These are phyloP conservation scores for Ascaphus truei DNA, from an alignment of 2,113 vertebrate species.

Conservation along the genomic window DNA sequence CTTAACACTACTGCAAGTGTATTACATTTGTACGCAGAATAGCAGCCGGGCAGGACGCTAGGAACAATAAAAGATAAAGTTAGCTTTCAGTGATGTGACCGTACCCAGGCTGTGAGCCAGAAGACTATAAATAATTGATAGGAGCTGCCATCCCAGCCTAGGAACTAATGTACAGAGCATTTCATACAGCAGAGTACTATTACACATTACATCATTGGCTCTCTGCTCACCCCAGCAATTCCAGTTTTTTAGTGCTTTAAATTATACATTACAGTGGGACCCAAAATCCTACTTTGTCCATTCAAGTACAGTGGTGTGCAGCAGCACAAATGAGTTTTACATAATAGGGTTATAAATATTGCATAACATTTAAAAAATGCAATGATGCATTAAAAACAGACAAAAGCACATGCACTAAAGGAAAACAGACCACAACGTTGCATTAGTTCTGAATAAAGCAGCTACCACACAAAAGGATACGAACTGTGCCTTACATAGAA, in stretches of 20 bases:
- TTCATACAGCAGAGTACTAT: conserved; percentile 40
- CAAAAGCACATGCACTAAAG: too few species aligned
- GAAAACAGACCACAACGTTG: too few species aligned
- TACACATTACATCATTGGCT: conserved; percentile 52
- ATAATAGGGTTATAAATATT: conserved; percentile 39
- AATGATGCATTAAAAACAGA: too few species aligned
- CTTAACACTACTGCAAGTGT: conserved; percentile 14
- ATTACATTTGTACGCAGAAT: conserved; percentile 35
- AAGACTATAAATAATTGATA: conserved; percentile 61
- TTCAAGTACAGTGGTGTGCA: conserved; percentile 37
- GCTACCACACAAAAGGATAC: too few species aligned
- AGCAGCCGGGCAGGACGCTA: conserved; percentile 51
- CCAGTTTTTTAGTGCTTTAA: conserved; percentile 50
- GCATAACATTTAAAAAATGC: conserved; percentile 24
- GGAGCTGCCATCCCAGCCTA: conserved; percentile 48
- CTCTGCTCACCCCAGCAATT: conserved; percentile 31
- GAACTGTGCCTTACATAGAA: too few species aligned
- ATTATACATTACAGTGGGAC: conserved; percentile 46
- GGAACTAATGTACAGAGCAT: conserved; percentile 47
- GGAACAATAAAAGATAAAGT: conserved; percentile 55
- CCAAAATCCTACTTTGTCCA: conserved; percentile 38
- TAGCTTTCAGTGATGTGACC: conserved; percentile 56
- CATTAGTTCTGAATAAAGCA: too few species aligned
- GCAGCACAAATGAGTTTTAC: conserved; percentile 42
- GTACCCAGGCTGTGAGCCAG: conserved; percentile 53